phyloP scores from a whole-genome alignment of 2,888 invertebrate genomes.

The Psylliodes chrysocephalus region DNA sequence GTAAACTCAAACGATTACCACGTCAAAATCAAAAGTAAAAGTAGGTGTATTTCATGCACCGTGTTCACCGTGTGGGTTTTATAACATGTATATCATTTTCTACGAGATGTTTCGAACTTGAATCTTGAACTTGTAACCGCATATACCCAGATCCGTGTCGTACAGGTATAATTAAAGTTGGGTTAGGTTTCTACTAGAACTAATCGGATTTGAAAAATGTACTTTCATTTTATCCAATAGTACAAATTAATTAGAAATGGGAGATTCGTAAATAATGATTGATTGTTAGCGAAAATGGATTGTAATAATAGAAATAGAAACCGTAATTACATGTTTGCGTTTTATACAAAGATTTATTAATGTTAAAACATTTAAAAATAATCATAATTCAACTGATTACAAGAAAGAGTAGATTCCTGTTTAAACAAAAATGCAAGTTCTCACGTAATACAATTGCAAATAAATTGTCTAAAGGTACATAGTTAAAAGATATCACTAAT shows the following conservation, averaged over 20 bases:
- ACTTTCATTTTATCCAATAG: constrained; percentile 10
- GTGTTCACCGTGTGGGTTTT: neutral
- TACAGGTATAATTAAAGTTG: constrained; percentile 7
- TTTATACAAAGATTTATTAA: too few species aligned
- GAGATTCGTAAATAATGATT: neutral
- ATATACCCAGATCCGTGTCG: constrained; percentile 4
- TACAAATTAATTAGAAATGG: neutral
- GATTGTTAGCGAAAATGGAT: neutral
- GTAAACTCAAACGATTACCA: neutral
- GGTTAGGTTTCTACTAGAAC: constrained; percentile 8
- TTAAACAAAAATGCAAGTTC: too few species aligned
- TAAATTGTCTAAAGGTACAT: too few species aligned
- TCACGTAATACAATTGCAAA: too few species aligned
- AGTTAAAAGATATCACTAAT: too few species aligned
- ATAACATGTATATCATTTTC: constrained; percentile 12
- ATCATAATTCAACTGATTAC: too few species aligned
- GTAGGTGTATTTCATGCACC: neutral
- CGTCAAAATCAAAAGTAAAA: constrained; percentile 3
- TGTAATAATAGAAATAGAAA: too few species aligned
- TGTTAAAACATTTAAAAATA: too few species aligned
- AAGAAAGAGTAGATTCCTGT: too few species aligned
- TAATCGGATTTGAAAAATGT: constrained; percentile 4
- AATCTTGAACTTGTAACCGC: constrained; percentile 16
- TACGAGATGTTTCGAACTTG: neutral
- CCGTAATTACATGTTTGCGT: too few species aligned